A percentile compares a stretch with the other conserved stretches of the same genome.
phyloP scores from a whole-genome alignment of 92 coral and sea anemone species.

The Zoanthus gigantus region DNA sequence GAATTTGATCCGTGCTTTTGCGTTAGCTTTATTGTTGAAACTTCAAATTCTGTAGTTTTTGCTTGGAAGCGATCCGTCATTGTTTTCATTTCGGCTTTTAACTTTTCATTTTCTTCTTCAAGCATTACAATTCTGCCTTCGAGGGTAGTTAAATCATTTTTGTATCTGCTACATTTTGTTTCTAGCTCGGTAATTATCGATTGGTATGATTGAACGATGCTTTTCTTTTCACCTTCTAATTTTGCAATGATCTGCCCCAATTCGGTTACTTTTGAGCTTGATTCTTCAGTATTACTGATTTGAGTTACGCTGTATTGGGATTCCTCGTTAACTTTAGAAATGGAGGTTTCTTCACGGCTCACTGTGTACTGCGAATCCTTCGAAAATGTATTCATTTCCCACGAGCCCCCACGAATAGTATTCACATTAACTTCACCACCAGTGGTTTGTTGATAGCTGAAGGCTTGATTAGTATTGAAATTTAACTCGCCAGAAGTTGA shows the following conservation, averaged over 20 bases:
- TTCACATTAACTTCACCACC: neutral
- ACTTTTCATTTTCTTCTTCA: neutral
- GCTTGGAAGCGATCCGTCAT: neutral
- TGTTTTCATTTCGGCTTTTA: neutral
- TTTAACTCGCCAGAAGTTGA: no score
- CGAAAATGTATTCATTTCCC: neutral
- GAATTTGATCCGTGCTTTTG: slow-evolving; percentile 1
- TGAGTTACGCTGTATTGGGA: neutral
- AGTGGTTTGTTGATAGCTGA: neutral
- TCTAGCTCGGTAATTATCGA: neutral
- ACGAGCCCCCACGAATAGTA: neutral
- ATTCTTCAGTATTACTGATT: no score
- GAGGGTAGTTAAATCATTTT: neutral
- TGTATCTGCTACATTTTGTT: neutral
- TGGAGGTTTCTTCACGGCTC: neutral
- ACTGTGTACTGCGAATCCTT: neutral
- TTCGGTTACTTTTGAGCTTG: no score
- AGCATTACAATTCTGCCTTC: neutral
- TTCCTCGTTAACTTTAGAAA: neutral
- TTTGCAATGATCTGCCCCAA: neutral
- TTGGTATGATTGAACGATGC: neutral
- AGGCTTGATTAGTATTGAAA: neutral
- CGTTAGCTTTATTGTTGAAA: neutral
- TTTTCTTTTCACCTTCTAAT: neutral
- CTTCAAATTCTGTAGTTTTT: neutral